Evolutionary conservation across 2,888 invertebrate genomes (phyloP).

Genomic region (Philhelius pedissequus): DNA sequence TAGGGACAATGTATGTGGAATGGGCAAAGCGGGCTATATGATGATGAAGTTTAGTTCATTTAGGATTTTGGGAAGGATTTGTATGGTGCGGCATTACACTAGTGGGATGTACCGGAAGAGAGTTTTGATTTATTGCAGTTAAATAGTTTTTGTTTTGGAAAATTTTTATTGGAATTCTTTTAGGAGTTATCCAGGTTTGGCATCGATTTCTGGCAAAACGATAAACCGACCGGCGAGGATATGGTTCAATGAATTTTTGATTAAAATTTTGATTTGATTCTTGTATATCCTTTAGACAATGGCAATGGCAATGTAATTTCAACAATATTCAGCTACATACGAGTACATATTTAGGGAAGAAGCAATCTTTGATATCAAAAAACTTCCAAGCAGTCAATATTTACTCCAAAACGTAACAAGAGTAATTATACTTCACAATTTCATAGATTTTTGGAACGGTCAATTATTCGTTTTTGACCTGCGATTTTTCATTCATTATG

Average conservation of each 20-base stretch:
- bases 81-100: background rate
- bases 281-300: too few relatives aligned
- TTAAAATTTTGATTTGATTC: background rate
- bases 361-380: too few relatives aligned
- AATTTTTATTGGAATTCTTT: constrained; percentile 53
- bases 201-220: background rate
- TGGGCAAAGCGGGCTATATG: background rate
- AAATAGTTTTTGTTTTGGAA: background rate
- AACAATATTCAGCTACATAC: too few relatives aligned
- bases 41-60: constrained; percentile 37
- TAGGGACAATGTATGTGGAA: background rate
- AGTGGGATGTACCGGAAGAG: background rate
- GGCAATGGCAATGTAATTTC: too few relatives aligned
- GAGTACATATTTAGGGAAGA: too few relatives aligned
- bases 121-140: constrained; percentile 37
- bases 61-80: background rate
- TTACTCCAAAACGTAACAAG: too few relatives aligned
- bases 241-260: constrained; percentile 21
- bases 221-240: background rate
- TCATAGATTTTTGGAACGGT: too few relatives aligned
- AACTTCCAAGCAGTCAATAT: too few relatives aligned
- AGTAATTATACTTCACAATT: too few relatives aligned
- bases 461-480: too few relatives aligned
- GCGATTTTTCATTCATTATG: too few relatives aligned
- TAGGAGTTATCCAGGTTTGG: background rate